phyloP scores from a whole-genome alignment of 2,797 vertebrate genomes.

The Phataginus tricuspis region DNA sequence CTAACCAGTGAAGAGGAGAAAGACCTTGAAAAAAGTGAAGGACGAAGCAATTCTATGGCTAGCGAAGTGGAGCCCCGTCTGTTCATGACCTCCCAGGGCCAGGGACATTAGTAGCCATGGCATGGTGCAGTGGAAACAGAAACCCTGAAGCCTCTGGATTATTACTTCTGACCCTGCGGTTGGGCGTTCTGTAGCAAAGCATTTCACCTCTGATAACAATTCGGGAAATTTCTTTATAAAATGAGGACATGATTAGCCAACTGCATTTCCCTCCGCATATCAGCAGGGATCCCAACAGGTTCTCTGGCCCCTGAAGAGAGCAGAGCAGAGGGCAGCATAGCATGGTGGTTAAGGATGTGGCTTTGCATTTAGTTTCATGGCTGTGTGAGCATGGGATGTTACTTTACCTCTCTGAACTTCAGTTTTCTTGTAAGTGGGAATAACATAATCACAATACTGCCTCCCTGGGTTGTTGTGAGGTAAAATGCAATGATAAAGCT shows the following conservation, averaged over 20 bases:
- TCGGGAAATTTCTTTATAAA: conserved; percentile 20
- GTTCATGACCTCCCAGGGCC: neutral
- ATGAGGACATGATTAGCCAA: neutral
- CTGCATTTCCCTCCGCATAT: neutral
- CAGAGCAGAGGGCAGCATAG: fast-evolving
- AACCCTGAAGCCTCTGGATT: neutral
- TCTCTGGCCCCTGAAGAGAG: neutral
- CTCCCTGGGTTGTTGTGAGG: neutral
- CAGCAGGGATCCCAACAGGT: neutral
- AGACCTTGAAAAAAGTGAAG: conserved; percentile 67
- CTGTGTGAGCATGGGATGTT: neutral
- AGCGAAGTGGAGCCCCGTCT: neutral
- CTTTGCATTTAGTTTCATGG: neutral
- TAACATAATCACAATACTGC: neutral
- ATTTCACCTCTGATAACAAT: neutral
- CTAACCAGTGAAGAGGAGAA: conserved; percentile 46
- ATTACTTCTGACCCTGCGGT: neutral
- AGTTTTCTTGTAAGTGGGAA: neutral
- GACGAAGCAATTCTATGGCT: conserved; percentile 60
- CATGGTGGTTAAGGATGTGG: neutral
- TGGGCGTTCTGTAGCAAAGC: neutral
- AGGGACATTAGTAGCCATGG: neutral
- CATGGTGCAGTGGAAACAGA: neutral
- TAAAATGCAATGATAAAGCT: neutral
- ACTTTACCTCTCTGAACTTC: neutral